A percentile compares a stretch with the other conserved stretches of the same genome.
Conservation (phyloP, 2,888 invertebrate species). For the Polia nebulosa region DNA sequence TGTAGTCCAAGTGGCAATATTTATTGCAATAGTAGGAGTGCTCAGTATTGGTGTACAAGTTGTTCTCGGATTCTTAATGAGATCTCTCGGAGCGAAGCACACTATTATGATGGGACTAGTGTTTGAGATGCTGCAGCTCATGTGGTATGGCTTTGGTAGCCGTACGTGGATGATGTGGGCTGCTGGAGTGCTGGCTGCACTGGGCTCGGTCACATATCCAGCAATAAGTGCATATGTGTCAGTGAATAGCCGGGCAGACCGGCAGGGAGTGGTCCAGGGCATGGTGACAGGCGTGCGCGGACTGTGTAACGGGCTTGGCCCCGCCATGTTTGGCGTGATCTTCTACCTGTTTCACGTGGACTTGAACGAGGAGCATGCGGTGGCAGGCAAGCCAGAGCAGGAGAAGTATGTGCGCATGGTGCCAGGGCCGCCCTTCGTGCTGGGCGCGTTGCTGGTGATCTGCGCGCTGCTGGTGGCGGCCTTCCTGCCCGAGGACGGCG, state of each 20-base stretch:
- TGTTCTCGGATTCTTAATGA: constrained; percentile 95
- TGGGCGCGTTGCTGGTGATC: constrained; percentile 99
- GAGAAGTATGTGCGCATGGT: constrained; percentile 93
- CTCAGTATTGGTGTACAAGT: constrained; percentile 99
- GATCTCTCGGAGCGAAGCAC: constrained; percentile 97
- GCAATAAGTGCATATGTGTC: constrained; percentile 99
- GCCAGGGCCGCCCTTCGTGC: constrained; percentile 99
- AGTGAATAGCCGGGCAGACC: constrained; percentile 99
- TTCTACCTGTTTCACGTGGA: constrained; percentile 99
- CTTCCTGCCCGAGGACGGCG: constrained; percentile 94
- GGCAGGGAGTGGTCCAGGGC: constrained; percentile 98
- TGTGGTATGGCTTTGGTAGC: constrained; percentile 99
- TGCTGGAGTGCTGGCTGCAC: constrained; percentile 98
- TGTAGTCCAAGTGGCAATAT: constrained; percentile 98
- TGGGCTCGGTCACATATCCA: constrained; percentile 99
- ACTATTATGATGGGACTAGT: constrained; percentile 99
- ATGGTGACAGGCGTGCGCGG: constrained; percentile 99
- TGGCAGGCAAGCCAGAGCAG: constrained; percentile 81
- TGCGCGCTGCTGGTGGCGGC: constrained; percentile 98
- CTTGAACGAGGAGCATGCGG: constrained; percentile 94
- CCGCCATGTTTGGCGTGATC: constrained; percentile 99
- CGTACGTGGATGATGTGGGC: constrained; percentile 99
- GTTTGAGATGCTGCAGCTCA: constrained; percentile 98
- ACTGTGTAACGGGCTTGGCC: constrained; percentile 99
- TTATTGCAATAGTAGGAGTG: constrained; percentile 99